Conservation (phyloP, 2,888 invertebrate species). For the Amblyjoppa fuscipennis region DNA sequence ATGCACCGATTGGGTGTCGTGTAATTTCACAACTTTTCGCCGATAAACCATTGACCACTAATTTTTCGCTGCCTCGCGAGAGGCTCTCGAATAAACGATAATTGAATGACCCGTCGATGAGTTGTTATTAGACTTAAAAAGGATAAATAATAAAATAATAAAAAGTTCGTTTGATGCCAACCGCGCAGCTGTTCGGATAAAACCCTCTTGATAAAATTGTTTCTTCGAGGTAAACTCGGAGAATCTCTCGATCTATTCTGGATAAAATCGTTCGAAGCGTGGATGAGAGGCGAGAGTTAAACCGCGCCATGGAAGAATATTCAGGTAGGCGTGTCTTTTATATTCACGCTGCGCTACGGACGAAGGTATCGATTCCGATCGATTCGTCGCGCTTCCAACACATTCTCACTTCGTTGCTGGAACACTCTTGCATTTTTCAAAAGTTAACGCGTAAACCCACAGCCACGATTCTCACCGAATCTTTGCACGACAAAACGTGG, state of each 20-base stretch:
- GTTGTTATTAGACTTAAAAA: slow-evolving; percentile 38
- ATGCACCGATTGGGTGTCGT: slow-evolving; percentile 70
- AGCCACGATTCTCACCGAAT: not conserved
- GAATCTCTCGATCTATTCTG: slow-evolving; percentile 32
- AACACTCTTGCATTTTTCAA: not conserved
- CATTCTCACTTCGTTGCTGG: not conserved
- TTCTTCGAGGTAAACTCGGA: slow-evolving; percentile 15
- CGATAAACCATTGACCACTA: slow-evolving; percentile 32
- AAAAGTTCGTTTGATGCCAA: slow-evolving; percentile 2
- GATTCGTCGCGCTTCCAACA: slow-evolving; percentile 21
- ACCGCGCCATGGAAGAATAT: not conserved
- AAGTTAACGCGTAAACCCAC: not conserved
- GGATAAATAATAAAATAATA: not conserved
- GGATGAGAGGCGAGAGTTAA: not conserved
- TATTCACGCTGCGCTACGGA: slow-evolving; percentile 7
- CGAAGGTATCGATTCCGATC: slow-evolving; percentile 1
- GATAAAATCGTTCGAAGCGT: slow-evolving; percentile 30
- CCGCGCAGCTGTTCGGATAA: not conserved
- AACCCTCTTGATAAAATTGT: slow-evolving; percentile 26
- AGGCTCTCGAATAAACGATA: slow-evolving; percentile 17
- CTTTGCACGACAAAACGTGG: not conserved
- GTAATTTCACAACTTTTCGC: slow-evolving; percentile 71
- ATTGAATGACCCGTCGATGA: slow-evolving; percentile 33
- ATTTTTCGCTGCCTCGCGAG: slow-evolving; percentile 31
- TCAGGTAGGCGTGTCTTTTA: slow-evolving; percentile 43